Conservation (phyloP, 2,888 invertebrate species). For the Thereva nobilitata region DNA sequence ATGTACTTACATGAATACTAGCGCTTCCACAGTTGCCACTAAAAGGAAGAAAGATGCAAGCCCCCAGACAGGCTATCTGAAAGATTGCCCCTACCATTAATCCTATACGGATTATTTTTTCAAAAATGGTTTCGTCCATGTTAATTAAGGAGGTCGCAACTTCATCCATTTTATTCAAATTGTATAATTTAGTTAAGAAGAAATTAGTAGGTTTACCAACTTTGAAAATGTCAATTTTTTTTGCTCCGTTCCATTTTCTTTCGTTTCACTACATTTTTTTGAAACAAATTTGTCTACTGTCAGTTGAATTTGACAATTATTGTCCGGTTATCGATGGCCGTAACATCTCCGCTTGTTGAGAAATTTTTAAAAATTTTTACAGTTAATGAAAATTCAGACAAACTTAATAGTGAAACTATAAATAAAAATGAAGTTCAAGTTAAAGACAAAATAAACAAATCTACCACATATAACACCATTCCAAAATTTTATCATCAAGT, state of each 20-base stretch:
- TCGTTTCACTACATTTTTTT: too few relatives aligned
- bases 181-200: too few relatives aligned
- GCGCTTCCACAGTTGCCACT: conserved; percentile 14
- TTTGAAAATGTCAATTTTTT: too few relatives aligned
- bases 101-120: conserved; percentile 76
- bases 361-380: neutral
- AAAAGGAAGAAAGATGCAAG: conserved; percentile 78
- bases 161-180: conserved; percentile 70
- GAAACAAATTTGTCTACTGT: too few relatives aligned
- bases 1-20: neutral
- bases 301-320: too few relatives aligned
- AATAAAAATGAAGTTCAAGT: neutral
- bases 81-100: conserved; percentile 86
- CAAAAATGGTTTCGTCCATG: conserved; percentile 68
- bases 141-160: conserved; percentile 54
- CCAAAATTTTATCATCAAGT: conserved; percentile 78
- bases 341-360: too few relatives aligned
- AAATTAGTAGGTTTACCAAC: too few relatives aligned
- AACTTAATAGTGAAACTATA: neutral
- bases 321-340: too few relatives aligned
- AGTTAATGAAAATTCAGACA: neutral
- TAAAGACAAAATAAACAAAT: neutral
- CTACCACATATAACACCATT: conserved; percentile 59
- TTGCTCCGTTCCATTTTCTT: too few relatives aligned
- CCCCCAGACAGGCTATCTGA: conserved; percentile 80